These are phyloP conservation scores for Hemiprocne comata DNA, from an alignment of 2,113 vertebrate species.

Conservation along the genomic window DNA sequence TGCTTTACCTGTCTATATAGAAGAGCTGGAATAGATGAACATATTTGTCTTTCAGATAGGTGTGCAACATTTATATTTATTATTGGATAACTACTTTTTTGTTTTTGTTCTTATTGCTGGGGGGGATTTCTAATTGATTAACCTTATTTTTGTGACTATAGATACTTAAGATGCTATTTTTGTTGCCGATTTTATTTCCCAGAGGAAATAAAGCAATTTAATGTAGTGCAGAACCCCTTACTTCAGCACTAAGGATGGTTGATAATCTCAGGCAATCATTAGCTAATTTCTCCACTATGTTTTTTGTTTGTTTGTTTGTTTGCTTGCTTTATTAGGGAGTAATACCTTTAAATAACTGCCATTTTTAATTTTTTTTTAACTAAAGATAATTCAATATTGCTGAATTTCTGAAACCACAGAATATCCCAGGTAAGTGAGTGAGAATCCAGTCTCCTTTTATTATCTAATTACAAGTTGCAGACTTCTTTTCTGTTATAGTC, in stretches of 20 bases:
- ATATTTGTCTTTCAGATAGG: not conserved
- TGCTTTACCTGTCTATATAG: not conserved
- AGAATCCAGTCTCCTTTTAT: not conserved
- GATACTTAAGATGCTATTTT: not conserved
- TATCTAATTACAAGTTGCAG: not conserved
- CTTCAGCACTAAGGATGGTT: not conserved
- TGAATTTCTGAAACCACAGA: not conserved
- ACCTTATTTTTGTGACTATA: not conserved
- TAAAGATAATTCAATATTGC: not conserved
- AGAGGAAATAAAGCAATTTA: not conserved
- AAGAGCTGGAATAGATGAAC: not conserved
- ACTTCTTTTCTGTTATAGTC: not conserved
- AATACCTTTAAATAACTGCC: not conserved
- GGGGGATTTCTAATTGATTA: not conserved
- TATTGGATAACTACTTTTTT: not conserved
- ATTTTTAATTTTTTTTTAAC: not conserved
- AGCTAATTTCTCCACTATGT: not conserved
- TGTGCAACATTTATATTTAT: not conserved
- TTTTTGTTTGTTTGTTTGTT: not conserved
- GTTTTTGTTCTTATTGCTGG: not conserved
- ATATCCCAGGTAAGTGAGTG: fast-evolving
- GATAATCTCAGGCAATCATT: not conserved
- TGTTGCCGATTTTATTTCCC: not conserved
- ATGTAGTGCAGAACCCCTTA: not conserved
- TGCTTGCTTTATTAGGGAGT: not conserved